phyloP scores from a whole-genome alignment of 2,113 vertebrate genomes.

The Cygnus atratus region DNA sequence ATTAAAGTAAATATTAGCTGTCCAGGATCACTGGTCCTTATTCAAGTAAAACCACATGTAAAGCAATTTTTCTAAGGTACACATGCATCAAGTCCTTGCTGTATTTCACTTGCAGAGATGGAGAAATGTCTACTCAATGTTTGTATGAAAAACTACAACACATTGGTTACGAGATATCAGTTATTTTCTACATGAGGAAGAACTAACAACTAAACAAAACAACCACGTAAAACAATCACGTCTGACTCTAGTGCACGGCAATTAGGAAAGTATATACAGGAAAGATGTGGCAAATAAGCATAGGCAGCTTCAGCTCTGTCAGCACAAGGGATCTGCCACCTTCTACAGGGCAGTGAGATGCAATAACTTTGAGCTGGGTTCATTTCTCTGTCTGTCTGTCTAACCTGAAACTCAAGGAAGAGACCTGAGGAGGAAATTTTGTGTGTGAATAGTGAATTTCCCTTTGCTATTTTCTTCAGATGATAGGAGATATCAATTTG shows the following conservation, averaged over 20 bases:
- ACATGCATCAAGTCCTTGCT: not conserved
- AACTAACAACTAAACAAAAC: not conserved
- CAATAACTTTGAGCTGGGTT: not conserved
- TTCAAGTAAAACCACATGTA: not conserved
- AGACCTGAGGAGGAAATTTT: not conserved
- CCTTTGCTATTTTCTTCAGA: not conserved
- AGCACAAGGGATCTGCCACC: not conserved
- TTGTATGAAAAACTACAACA: not conserved
- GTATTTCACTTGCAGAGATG: not conserved
- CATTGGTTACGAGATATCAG: not conserved
- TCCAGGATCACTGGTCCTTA: not conserved
- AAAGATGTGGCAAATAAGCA: not conserved
- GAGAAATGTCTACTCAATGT: not conserved
- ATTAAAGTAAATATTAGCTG: not conserved
- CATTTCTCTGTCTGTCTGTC: not conserved
- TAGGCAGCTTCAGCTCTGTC: not conserved
- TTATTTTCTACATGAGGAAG: not conserved
- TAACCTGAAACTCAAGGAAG: accelerated
- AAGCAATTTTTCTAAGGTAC: not conserved
- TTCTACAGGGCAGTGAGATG: not conserved
- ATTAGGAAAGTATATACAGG: not conserved
- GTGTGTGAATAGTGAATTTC: not conserved
- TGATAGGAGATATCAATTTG: not conserved
- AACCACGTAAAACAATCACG: too few relatives aligned
- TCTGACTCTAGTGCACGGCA: too few relatives aligned